Evolutionary conservation across 2,797 vertebrate genomes (phyloP).

Genomic region (Rhincodon typus): DNA sequence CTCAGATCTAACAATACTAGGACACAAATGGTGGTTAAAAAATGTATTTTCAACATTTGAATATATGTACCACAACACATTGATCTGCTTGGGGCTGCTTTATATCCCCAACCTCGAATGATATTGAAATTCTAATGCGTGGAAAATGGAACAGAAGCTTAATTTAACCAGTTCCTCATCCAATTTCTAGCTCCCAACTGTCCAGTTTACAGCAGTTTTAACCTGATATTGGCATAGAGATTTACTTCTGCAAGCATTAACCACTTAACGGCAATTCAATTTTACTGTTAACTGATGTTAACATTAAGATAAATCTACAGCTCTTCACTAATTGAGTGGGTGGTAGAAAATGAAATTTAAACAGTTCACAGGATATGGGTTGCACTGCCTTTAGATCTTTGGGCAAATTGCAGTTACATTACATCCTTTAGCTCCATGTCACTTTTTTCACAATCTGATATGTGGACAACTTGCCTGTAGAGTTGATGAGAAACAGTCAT

Average conservation of each 20-base stretch:
- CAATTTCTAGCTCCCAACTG: neutral
- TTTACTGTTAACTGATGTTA: neutral
- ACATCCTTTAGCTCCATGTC: neutral
- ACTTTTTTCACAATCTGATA: neutral
- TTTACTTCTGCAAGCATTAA: neutral
- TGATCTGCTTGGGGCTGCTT: neutral
- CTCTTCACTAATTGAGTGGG: neutral
- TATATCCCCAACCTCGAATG: neutral
- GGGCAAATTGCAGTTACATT: too few species aligned
- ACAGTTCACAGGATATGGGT: neutral
- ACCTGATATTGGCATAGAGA: neutral
- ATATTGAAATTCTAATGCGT: neutral
- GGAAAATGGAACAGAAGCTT: neutral
- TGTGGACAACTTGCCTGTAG: neutral
- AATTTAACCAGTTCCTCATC: neutral
- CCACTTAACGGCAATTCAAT: neutral
- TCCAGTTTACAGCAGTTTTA: neutral
- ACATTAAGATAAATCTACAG: neutral
- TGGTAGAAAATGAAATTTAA: neutral
- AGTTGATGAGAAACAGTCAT: neutral
- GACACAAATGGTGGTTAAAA: neutral
- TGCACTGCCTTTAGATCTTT: neutral
- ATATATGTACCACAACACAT: neutral
- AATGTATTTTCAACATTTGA: neutral
- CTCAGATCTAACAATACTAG: neutral